phyloP scores from a whole-genome alignment of 2,113 vertebrate genomes.

The Silurus asotus region DNA sequence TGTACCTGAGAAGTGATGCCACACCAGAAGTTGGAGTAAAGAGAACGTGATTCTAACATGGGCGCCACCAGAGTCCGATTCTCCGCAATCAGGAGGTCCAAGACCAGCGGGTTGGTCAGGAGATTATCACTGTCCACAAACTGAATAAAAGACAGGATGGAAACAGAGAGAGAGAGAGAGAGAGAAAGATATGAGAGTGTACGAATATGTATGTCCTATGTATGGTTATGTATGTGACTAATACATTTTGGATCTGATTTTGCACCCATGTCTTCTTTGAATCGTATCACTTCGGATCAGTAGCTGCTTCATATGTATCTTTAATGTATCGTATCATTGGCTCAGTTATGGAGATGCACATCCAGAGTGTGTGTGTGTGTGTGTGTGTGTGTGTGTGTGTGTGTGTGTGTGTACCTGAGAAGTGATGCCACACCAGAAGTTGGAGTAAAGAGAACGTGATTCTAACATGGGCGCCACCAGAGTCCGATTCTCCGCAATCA shows the following conservation, averaged over 20 bases:
- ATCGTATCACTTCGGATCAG: too few relatives aligned
- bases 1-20: conserved; percentile 92
- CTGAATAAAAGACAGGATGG: conserved; percentile 60
- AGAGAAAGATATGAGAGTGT: too few relatives aligned
- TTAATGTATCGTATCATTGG: too few relatives aligned
- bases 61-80: conserved; percentile 90
- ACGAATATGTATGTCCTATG: too few relatives aligned
- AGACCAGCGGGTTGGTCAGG: conserved; percentile 85
- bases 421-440: conserved; percentile 98
- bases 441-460: conserved; percentile 92
- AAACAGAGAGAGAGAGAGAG: background rate
- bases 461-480: conserved; percentile 94
- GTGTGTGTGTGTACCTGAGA: conserved; percentile 83
- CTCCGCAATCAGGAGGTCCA: conserved; percentile 89
- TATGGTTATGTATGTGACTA: too few relatives aligned
- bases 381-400: too few relatives aligned
- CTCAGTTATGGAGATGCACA: too few relatives aligned
- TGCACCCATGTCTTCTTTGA: too few relatives aligned
- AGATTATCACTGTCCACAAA: conserved; percentile 93
- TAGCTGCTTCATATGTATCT: too few relatives aligned
- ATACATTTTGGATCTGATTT: too few relatives aligned
- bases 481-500: conserved; percentile 93
- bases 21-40: conserved; percentile 99
- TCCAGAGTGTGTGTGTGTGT: too few relatives aligned
- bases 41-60: conserved; percentile 91